Percentiles rank a stretch among this genome's conserved stretches.
phyloP scores from a whole-genome alignment of 2,888 invertebrate genomes.

The Eupelmus urozonus region DNA sequence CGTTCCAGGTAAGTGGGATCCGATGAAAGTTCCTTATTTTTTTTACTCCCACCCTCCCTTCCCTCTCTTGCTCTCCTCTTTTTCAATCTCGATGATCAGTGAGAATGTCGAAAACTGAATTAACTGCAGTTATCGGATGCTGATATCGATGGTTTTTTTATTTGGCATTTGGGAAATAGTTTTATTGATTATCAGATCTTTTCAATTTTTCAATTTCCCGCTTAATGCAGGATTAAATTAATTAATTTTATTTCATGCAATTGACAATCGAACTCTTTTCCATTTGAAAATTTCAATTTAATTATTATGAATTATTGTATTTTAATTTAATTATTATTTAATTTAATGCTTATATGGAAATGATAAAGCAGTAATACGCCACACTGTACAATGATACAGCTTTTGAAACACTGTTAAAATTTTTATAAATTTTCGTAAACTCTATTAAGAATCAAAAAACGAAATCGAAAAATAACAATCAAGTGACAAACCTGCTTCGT shows the following conservation, averaged over 20 bases:
- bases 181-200: background rate
- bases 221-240: background rate
- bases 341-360: too few species aligned
- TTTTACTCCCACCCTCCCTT: background rate
- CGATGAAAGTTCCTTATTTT: conserved; percentile 6
- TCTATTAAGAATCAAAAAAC: too few species aligned
- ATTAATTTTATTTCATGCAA: too few species aligned
- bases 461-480: background rate
- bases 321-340: too few species aligned
- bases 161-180: background rate
- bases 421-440: too few species aligned
- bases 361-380: too few species aligned
- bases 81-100: conserved; percentile 34
- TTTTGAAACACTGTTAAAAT: too few species aligned
- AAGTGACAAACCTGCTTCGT: too few species aligned
- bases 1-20: conserved; percentile 47
- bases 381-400: too few species aligned
- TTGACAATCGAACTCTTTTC: too few species aligned
- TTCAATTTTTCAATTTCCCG: background rate
- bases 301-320: too few species aligned
- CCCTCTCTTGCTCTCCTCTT: background rate
- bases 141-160: conserved; percentile 18
- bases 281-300: too few species aligned
- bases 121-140: conserved; percentile 26
- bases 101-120: conserved; percentile 38